Evolutionary conservation across 2,797 vertebrate species (phyloP).

Genomic region (Bovichtus variegatus): DNA sequence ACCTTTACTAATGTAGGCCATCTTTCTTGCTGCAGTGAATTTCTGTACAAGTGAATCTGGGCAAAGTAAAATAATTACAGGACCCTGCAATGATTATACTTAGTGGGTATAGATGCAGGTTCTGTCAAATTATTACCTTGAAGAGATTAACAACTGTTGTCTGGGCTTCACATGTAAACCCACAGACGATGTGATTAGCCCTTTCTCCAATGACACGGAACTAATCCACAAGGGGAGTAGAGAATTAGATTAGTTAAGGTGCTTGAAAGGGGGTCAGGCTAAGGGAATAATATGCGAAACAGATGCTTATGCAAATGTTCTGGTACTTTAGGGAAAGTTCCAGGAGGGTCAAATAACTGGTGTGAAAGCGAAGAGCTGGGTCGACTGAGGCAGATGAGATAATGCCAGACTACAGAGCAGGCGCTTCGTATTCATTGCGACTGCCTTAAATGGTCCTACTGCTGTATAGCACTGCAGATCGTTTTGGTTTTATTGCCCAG

Average conservation of each 20-base stretch:
- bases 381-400: neutral
- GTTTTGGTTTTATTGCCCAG: neutral
- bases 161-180: slow-evolving; percentile 7
- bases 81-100: neutral
- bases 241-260: slow-evolving; percentile 45
- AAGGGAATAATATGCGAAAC: slow-evolving; percentile 16
- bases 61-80: slow-evolving; percentile 15
- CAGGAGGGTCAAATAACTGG: neutral
- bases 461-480: rapidly evolving
- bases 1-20: slow-evolving; percentile 12
- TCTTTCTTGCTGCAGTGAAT: neutral
- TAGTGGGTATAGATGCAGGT: neutral
- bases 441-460: slow-evolving; percentile 1
- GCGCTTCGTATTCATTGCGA: rapidly evolving
- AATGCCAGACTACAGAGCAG: neutral
- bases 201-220: slow-evolving; percentile 55
- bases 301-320: slow-evolving; percentile 16
- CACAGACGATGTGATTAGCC: slow-evolving; percentile 49
- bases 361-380: too few relatives aligned
- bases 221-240: slow-evolving; percentile 56
- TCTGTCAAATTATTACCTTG: slow-evolving; percentile 1
- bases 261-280: slow-evolving; percentile 36
- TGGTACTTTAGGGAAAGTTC: neutral
- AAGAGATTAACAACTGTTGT: slow-evolving; percentile 40
- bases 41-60: neutral